Evolutionary conservation across 2,113 vertebrate genomes (phyloP).

Genomic region (Albula goreensis): DNA sequence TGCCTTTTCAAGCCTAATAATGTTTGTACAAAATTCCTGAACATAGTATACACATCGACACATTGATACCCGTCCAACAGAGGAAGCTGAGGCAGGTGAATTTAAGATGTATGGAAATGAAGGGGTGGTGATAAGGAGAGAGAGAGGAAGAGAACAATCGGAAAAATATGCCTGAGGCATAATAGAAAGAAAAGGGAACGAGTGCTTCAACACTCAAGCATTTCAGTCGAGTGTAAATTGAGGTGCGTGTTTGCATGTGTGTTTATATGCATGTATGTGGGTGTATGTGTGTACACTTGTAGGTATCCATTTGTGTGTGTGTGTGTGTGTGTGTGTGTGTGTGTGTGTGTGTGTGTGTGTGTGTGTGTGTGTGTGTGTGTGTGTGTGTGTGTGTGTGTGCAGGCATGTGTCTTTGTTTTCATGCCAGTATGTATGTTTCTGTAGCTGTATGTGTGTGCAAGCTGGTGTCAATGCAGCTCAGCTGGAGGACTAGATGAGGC

Average conservation of each 20-base stretch:
- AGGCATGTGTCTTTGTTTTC: background rate
- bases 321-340: background rate
- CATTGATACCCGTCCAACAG: too few species aligned
- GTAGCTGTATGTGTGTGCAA: background rate
- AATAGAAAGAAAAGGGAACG: too few species aligned
- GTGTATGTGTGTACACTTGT: background rate
- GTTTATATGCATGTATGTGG: background rate
- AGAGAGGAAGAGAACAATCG: too few species aligned
- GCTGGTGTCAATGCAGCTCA: background rate
- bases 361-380: background rate
- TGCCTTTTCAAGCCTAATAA: too few species aligned
- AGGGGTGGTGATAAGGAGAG: too few species aligned
- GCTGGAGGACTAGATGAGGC: background rate
- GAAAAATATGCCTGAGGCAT: too few species aligned
- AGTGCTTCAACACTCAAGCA: too few species aligned
- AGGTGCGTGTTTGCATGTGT: background rate
- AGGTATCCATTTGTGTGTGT: background rate
- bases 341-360: background rate
- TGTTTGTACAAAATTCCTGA: too few species aligned
- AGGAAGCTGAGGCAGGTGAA: too few species aligned
- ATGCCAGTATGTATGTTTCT: background rate
- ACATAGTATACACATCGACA: too few species aligned
- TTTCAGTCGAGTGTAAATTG: background rate
- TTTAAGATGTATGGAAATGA: too few species aligned
- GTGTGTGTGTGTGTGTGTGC: background rate